Base-by-base conservation (phyloP, 2,113 vertebrate species). In the Daphoenositta chrysoptera region DNA sequence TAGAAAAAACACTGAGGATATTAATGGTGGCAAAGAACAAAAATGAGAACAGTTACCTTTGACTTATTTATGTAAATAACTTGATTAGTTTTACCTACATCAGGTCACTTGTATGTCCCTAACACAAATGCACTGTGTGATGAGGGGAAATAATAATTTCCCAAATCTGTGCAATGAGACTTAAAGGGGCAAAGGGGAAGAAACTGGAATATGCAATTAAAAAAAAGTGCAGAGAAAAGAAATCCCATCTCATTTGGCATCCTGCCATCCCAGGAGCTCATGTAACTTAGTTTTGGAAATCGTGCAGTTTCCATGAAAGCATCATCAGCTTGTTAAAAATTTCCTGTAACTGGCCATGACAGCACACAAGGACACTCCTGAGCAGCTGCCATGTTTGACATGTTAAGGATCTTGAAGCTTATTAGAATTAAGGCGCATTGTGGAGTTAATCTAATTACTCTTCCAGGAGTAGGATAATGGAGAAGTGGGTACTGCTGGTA, bases 391-490 rank as follows among this genome's bases (percentile, higher is more conserved):
- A 61, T 61, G 45, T 63, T 65, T 90, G 84, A 91, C 77, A 83
- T 26, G 33, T 58, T 91, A 93, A 86, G 42, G 66, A 88, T 83
- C 73, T 89, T 58, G 70, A 95, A 83, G 87, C 87, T 93, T 39
- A 58, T 96, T 86, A 90, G 73, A 72, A 4, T 57, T 82, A 76
- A 94, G 66, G 21, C 70, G 58, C 21, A 24, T 20, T 54, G 33
- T 42, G 50, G 33, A 72, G 42, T 87, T 90, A 95, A 93, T 93
- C 95, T 91, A 68, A 87, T 91, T 77, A 87, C n/a, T 50, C 33
- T 87, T 63, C 37, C 24, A 54, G 54, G 22, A 87, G 48, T 48
- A 84, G 40, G 70, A 76, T 56, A 56, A 89, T 3, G 21, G 33
- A 53, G 24, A 58, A 81, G 33, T 15, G 40, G 58, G 23, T 57